These are phyloP conservation scores for Papilio protenor DNA, from an alignment of 2,888 invertebrate species.

Conservation along the genomic window DNA sequence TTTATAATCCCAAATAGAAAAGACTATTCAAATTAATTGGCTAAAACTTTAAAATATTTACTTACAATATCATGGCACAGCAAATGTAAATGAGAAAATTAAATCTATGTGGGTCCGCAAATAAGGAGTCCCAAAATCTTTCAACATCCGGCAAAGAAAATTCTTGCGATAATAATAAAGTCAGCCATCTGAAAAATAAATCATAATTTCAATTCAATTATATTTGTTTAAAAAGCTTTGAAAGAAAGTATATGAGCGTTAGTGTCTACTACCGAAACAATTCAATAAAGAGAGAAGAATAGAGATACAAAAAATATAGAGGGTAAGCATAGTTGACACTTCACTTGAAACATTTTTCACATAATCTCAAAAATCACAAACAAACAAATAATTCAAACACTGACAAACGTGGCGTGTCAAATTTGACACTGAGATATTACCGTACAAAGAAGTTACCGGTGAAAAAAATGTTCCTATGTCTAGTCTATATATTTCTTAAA, in stretches of 20 bases:
- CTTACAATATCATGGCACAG: constrained; percentile 99
- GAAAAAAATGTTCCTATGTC: too few relatives aligned
- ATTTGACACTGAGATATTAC: too few relatives aligned
- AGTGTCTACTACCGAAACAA: neutral
- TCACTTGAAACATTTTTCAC: too few relatives aligned
- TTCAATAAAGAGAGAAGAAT: too few relatives aligned
- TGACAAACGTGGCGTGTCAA: too few relatives aligned
- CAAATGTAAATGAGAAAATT: constrained; percentile 96
- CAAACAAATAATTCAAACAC: too few relatives aligned
- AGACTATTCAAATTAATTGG: neutral
- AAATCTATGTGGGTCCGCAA: constrained; percentile 95
- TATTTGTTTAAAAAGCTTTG: neutral
- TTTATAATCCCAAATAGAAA: neutral
- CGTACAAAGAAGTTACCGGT: too few relatives aligned
- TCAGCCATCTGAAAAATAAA: constrained; percentile 92
- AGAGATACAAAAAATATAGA: too few relatives aligned
- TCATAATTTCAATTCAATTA: neutral
- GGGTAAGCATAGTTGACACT: too few relatives aligned
- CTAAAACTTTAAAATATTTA: constrained; percentile 52
- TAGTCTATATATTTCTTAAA: too few relatives aligned
- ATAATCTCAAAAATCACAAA: too few relatives aligned
- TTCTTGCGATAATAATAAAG: constrained; percentile 97
- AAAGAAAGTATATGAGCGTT: neutral
- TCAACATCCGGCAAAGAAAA: constrained; percentile 98
- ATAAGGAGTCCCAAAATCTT: constrained; percentile 98